Evolutionary conservation across 2,113 vertebrate genomes (phyloP).

Genomic region (Gavia stellata): DNA sequence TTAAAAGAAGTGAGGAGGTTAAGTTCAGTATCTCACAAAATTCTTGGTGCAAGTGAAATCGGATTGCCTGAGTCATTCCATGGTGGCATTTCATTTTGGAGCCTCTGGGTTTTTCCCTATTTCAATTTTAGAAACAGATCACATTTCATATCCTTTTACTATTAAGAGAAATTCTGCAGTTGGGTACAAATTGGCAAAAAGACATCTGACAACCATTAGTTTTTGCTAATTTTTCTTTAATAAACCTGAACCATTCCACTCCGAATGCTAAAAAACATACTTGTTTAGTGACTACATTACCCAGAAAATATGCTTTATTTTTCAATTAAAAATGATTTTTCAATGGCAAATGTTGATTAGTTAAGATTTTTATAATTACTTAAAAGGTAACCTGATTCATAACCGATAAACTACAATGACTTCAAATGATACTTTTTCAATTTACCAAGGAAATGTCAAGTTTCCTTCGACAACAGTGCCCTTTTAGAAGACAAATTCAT

Average conservation of each 20-base stretch:
- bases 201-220: background rate
- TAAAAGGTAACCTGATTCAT: background rate
- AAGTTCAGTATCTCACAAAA: background rate
- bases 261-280: background rate
- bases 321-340: background rate
- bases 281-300: background rate
- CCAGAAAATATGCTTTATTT: background rate
- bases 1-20: background rate
- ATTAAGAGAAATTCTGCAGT: background rate
- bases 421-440: background rate
- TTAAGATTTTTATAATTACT: background rate
- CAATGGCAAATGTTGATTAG: background rate
- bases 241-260: background rate
- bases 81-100: background rate
- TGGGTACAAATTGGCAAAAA: background rate
- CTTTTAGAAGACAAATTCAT: background rate
- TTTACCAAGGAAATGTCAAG: background rate
- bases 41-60: background rate
- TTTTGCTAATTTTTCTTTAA: background rate
- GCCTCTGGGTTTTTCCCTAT: background rate
- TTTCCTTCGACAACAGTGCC: background rate
- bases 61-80: background rate
- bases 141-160: background rate
- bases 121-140: background rate
- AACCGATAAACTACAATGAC: background rate